These are phyloP conservation scores for Stegodyphus dumicola DNA, from an alignment of 1,140 invertebrate genomes.

Conservation along the genomic window DNA sequence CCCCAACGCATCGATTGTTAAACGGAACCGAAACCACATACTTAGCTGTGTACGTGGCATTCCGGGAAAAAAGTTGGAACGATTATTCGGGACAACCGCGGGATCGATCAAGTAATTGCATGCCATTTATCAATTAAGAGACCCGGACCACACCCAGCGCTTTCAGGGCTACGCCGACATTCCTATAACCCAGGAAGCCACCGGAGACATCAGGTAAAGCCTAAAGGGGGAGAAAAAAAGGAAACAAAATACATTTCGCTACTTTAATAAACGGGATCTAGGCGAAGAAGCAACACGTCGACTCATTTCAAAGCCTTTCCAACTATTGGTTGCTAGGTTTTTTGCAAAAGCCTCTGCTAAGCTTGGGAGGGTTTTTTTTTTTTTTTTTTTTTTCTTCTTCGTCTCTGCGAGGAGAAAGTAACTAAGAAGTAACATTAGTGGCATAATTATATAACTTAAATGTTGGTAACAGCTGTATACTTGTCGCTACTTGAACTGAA, in stretches of 20 bases:
- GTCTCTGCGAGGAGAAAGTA: no score
- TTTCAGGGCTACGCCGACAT: constrained; percentile 49
- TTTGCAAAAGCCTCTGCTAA: no score
- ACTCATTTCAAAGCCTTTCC: constrained; percentile 4
- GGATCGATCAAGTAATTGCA: constrained; percentile 55
- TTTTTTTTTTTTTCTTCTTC: no score
- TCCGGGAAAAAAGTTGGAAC: constrained; percentile 25
- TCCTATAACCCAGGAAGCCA: constrained; percentile 52
- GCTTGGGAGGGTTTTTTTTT: no score
- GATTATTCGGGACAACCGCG: background rate
- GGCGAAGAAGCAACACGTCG: constrained; percentile 35
- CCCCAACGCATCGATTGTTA: constrained; percentile 37
- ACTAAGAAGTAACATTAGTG: no score
- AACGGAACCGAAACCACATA: constrained; percentile 32
- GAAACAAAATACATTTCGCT: constrained; percentile 29
- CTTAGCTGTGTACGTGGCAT: constrained; percentile 44
- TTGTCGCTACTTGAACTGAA: no score
- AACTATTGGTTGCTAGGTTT: constrained; percentile 18
- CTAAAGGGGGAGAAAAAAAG: constrained; percentile 6
- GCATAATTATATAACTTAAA: no score
- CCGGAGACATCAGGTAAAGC: constrained; percentile 29
- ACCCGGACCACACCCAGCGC: constrained; percentile 40
- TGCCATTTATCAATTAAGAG: constrained; percentile 57
- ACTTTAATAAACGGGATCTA: constrained; percentile 44
- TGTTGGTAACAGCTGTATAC: no score